phyloP scores from a whole-genome alignment of 2,888 invertebrate genomes.

The Zygothrica quintamaculata region DNA sequence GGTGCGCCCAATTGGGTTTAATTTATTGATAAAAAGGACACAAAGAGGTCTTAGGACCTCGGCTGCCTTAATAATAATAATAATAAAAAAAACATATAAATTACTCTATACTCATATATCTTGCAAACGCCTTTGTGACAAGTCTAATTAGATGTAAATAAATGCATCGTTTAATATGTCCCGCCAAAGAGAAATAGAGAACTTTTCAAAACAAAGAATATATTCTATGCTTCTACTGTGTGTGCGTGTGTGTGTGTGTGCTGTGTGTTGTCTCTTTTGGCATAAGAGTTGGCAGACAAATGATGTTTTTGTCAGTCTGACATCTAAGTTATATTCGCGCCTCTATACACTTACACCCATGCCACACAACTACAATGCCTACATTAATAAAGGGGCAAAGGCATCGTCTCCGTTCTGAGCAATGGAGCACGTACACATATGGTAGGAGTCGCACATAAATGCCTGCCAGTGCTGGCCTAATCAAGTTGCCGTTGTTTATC shows the following conservation, averaged over 20 bases:
- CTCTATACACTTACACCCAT: not conserved
- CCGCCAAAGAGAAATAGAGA: slow-evolving; percentile 21
- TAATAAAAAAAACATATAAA: too few species aligned
- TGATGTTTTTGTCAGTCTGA: slow-evolving; percentile 21
- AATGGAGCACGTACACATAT: slow-evolving; percentile 54
- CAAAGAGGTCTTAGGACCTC: too few species aligned
- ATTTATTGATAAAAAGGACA: too few species aligned
- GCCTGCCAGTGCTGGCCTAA: slow-evolving; percentile 40
- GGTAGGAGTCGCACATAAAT: slow-evolving; percentile 7
- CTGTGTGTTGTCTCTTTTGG: not conserved
- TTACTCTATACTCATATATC: too few species aligned
- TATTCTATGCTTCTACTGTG: too few species aligned
- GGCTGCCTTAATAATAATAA: too few species aligned
- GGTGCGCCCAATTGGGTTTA: too few species aligned
- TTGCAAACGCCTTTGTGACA: too few species aligned
- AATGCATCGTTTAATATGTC: slow-evolving; percentile 42
- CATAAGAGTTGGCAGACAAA: slow-evolving; percentile 9
- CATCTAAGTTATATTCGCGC: slow-evolving; percentile 24
- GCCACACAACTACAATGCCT: slow-evolving; percentile 2
- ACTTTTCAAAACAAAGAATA: not conserved
- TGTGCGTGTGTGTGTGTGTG: too few species aligned
- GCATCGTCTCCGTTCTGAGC: slow-evolving; percentile 22
- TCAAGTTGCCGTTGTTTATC: slow-evolving; percentile 45
- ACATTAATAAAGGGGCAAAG: slow-evolving; percentile 1
- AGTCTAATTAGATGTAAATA: too few species aligned